Percentiles rank a stretch among this genome's conserved stretches.
Evolutionary conservation across 2,888 invertebrate species (phyloP).

Genomic region (Trachelus iudaicus): DNA sequence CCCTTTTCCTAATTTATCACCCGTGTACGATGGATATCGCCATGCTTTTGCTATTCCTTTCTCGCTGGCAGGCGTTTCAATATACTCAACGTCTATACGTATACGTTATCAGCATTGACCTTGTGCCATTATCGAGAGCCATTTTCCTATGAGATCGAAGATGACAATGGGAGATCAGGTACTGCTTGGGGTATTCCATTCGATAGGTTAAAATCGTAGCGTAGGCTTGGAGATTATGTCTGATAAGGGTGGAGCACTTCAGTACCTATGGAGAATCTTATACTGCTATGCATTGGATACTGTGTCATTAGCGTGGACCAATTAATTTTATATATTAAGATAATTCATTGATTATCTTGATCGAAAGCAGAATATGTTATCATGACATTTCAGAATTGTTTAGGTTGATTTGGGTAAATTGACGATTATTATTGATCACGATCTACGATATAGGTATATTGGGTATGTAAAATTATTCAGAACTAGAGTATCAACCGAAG

Average conservation of each 20-base stretch:
- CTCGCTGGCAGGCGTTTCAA: neutral
- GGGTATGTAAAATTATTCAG: neutral
- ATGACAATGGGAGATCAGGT: neutral
- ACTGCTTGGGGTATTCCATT: neutral
- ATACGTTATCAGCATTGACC: neutral
- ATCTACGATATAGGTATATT: neutral
- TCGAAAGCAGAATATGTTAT: neutral
- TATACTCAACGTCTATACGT: neutral
- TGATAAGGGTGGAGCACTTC: neutral
- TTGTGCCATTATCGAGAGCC: neutral
- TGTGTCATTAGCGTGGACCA: neutral
- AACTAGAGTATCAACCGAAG: neutral
- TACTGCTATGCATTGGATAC: neutral
- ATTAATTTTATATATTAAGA: neutral
- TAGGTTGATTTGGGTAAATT: neutral
- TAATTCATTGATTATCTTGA: neutral
- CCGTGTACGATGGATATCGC: neutral
- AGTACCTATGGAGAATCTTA: neutral
- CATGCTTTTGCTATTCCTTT: neutral
- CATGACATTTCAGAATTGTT: neutral
- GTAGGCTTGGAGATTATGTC: neutral
- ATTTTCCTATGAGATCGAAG: neutral
- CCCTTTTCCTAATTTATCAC: neutral
- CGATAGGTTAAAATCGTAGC: neutral
- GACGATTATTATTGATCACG: neutral